These are phyloP conservation scores for Heliconius cydno DNA, from an alignment of 2,888 invertebrate species.

Conservation along the genomic window DNA sequence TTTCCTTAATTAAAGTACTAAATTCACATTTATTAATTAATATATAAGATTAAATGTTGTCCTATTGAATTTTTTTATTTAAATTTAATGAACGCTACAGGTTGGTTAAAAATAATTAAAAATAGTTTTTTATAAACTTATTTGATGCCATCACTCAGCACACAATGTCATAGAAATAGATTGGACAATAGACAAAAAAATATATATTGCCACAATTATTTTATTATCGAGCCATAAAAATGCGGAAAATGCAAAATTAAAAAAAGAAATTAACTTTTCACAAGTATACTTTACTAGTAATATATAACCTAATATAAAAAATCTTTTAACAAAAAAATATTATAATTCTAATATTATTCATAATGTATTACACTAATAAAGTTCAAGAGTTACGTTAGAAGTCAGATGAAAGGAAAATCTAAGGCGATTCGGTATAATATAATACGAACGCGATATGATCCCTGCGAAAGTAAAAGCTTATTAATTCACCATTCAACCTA, in stretches of 20 bases:
- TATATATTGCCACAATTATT: background rate
- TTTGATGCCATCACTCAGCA: background rate
- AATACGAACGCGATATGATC: background rate
- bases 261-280: background rate
- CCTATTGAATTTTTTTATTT: too few species aligned
- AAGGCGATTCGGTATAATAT: constrained; percentile 13
- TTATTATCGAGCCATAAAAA: background rate
- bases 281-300: background rate
- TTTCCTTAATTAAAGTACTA: background rate
- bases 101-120: too few species aligned
- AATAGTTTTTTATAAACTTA: too few species aligned
- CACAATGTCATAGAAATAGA: background rate
- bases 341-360: background rate
- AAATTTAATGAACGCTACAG: too few species aligned
- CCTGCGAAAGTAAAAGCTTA: background rate
- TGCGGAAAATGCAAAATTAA: background rate
- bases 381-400: background rate
- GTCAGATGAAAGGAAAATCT: constrained; percentile 15
- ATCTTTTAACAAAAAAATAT: too few species aligned
- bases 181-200: background rate
- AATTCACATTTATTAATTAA: background rate
- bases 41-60: too few species aligned
- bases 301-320: background rate
- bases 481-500: constrained; percentile 4
- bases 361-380: background rate